Evolutionary conservation across 1,140 invertebrate species (phyloP), one percentile per base, ranked within the genome.

Genomic region (Zaprionus lachaisei): DNA sequence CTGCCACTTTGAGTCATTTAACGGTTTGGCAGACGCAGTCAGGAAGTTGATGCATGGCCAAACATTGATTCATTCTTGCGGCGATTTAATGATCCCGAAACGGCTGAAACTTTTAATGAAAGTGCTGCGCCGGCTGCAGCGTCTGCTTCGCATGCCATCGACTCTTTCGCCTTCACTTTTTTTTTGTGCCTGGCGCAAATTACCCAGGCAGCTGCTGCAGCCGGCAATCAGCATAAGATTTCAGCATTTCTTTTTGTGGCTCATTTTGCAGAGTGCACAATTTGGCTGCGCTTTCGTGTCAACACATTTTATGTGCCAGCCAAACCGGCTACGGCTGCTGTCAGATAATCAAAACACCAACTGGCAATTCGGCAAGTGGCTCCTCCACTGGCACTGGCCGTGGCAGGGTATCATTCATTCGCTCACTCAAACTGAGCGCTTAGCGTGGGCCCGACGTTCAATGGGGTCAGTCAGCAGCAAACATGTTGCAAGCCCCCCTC

Each of bases 221-320:
- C 65, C 49, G 61, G 41, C 57, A 81, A 83, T 83, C 81, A 83
- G 78, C 81, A 83, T 83, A 84, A 74, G 69, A 85, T 72, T 80
- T 67, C 81, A 68, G 67, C 78, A 74, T 80, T 83, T 83, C 72
- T 72, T 20, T 41, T 44, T 56, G 17, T 68, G 55, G n/a, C 55
- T 34, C 24, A 24, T 62, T 74, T 74, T 28, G 49, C 22, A 58
- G 49, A 44, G 72, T 62, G 67, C 63, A 38, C 70, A 54, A 61
- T 72, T 72, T 72, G 65, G 72, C 47, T 76, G 79, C 74, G 80
- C 68, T 72, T 76, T 77, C 75, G 64, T 87, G 83, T 85, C 83
- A 89, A 87, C 83, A 89, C 73, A 74, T 87, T 78, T 87, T 69
- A 83, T 83, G 58, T 84, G 82, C 47, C 56, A 70, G 66, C 63